Percentiles rank a stretch among this genome's conserved stretches.
phyloP scores from a whole-genome alignment of 2,113 vertebrate genomes.

The Cephalopterus ornatus region DNA sequence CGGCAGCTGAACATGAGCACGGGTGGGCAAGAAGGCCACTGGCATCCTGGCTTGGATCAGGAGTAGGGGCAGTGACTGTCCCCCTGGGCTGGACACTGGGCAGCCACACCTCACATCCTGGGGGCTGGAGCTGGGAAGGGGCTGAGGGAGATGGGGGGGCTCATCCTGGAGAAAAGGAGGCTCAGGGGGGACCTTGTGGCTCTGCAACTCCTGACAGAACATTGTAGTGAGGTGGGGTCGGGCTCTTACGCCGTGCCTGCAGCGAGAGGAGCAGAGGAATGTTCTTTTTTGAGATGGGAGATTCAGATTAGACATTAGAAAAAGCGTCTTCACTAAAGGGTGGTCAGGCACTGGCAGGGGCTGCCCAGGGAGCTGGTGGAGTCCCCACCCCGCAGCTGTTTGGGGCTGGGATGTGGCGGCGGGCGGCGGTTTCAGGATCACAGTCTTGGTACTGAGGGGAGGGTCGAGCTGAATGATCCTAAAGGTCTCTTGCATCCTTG shows the following conservation, averaged over 20 bases:
- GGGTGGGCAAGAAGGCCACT: no score
- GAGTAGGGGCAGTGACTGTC: background rate
- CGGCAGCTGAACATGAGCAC: rapidly evolving
- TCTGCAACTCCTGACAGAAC: background rate
- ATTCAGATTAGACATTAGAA: background rate
- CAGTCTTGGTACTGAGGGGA: no score
- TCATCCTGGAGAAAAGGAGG: background rate
- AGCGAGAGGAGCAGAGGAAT: background rate
- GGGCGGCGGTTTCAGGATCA: background rate
- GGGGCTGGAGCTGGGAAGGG: background rate
- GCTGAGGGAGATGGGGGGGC: background rate
- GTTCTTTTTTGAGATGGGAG: background rate
- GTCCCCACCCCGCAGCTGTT: background rate
- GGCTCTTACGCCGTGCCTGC: background rate
- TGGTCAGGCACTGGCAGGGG: background rate
- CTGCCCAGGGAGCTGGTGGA: background rate
- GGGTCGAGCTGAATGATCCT: background rate
- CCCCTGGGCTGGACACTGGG: background rate
- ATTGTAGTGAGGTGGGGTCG: background rate
- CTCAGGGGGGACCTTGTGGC: background rate
- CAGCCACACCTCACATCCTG: background rate
- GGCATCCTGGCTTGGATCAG: background rate
- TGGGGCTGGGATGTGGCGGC: rapidly evolving
- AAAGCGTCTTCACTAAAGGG: no score
- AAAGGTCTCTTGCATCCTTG: no score